Base-by-base conservation (phyloP, 2,113 vertebrate genomes). In the Neotoma lepida region DNA sequence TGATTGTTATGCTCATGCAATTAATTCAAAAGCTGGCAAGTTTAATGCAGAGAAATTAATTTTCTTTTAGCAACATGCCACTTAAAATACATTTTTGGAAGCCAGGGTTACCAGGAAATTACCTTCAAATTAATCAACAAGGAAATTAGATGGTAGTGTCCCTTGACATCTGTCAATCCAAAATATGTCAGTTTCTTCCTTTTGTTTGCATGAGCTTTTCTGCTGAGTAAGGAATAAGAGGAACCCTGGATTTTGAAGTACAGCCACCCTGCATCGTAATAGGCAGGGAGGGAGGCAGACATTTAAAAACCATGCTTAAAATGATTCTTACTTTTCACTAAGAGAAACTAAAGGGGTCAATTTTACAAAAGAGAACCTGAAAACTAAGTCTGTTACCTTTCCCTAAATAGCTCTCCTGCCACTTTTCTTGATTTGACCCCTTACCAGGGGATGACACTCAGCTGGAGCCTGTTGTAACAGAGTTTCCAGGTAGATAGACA, bases 11-110 rank as follows among this genome's bases (percentile, higher is more conserved):
- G 96, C 70, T 97, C 73, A 94, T 73, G 90, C 84, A 98, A 98
- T 98, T 98, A 98, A 98, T 98, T 98, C 93, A 97, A 97, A 98
- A 98, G 94, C 90, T 98, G 97, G 97, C 97, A 98, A 98, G 96
- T 98, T 98, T 98, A 98, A 97, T 39, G 35, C 63, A 97, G 94
- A 98, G 84, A 98, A 96, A 98, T 98, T 98, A 98, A 98, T 98
- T 98, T 98, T 98, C 91, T 98, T 97, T 98, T 97, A 98, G 95
- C 97, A 97, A 98, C 94, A 87, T 86, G 97, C 92, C 93, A 97
- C 91, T 95, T 96, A 97, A 96, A 98, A 96, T 96, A 97, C 1
- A 0, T 35, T 97, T 98, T 97, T 96, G 82, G 15, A 96, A 98
- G 97, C 95, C 86, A 84, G 96, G 85, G 92, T 97, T 97, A 98